phyloP scores from a whole-genome alignment of 2,797 vertebrate genomes.

The Galagoides demidoff region DNA sequence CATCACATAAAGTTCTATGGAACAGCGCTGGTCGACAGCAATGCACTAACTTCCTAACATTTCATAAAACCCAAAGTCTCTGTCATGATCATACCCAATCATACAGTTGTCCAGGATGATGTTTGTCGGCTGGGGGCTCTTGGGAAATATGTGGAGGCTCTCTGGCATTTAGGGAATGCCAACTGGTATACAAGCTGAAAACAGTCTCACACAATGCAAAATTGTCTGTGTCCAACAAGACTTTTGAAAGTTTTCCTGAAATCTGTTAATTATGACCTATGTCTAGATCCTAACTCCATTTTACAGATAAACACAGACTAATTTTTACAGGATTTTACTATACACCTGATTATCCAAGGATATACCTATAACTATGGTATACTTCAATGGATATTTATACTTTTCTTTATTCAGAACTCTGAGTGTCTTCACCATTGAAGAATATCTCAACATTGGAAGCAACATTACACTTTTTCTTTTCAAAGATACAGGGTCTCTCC shows the following conservation, averaged over 20 bases:
- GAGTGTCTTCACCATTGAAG: neutral
- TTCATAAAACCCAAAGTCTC: neutral
- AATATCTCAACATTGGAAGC: neutral
- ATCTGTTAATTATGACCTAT: neutral
- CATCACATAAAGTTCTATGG: neutral
- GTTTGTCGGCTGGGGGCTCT: too few relatives aligned
- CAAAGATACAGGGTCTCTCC: too few relatives aligned
- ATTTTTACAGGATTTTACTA: neutral
- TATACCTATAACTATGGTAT: neutral
- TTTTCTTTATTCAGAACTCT: neutral
- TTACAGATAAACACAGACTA: neutral
- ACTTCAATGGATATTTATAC: neutral
- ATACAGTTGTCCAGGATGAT: neutral
- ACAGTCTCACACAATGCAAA: neutral
- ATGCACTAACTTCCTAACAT: neutral
- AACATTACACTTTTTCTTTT: neutral
- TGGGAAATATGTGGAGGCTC: neutral
- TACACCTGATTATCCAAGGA: neutral
- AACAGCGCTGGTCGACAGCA: neutral
- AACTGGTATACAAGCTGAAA: neutral
- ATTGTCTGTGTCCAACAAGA: neutral
- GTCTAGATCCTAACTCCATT: neutral
- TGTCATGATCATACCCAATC: neutral
- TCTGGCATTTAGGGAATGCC: neutral
- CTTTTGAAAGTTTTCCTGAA: neutral